A percentile compares a stretch with the other conserved stretches of the same genome.
These are phyloP conservation scores for Anthopleura xanthogrammica DNA, from an alignment of 92 coral and sea anemone species.

Conservation along the genomic window DNA sequence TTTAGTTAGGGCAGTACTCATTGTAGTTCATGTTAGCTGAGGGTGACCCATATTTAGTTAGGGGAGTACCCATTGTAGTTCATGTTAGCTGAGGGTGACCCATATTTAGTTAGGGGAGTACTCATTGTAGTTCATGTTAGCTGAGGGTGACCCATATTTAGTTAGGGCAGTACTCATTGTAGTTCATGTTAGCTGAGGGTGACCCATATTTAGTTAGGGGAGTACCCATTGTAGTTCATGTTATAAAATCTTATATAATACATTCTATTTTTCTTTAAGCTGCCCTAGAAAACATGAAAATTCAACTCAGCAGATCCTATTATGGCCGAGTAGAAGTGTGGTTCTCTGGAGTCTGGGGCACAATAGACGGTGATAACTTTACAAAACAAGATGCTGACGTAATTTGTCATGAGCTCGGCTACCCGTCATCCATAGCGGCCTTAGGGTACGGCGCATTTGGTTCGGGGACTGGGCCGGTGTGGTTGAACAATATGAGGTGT, in stretches of 20 bases:
- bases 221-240: no score
- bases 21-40: no score
- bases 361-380: constrained; percentile 31
- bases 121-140: no score
- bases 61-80: no score
- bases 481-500: constrained; percentile 35
- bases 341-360: constrained; percentile 42
- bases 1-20: no score
- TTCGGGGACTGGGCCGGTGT: constrained; percentile 43
- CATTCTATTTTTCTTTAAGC: background rate
- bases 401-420: constrained; percentile 58
- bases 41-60: no score
- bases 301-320: constrained; percentile 15
- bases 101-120: no score
- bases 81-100: no score
- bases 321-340: constrained; percentile 36
- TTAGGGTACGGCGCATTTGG: constrained; percentile 41
- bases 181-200: no score
- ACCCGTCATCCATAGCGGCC: constrained; percentile 36
- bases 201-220: no score
- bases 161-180: no score
- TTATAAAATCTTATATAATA: background rate
- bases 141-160: no score
- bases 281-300: constrained; percentile 18
- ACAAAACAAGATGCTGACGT: constrained; percentile 44